Evolutionary conservation across 2,113 vertebrate genomes (phyloP).

Genomic region (Gymnogyps californianus): DNA sequence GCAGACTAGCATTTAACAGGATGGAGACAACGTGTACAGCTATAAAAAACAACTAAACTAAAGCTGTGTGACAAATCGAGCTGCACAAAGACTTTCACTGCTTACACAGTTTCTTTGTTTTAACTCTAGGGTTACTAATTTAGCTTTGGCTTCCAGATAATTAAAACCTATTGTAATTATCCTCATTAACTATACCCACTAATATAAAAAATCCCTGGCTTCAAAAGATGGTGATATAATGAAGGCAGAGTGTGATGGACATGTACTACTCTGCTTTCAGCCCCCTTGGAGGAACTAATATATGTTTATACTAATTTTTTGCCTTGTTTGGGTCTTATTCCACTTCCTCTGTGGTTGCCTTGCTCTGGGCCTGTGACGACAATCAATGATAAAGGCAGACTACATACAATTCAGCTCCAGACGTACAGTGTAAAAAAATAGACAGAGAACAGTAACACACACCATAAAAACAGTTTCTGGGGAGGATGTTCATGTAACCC

Average conservation of each 20-base stretch:
- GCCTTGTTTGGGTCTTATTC: background rate
- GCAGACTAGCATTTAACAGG: background rate
- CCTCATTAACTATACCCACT: background rate
- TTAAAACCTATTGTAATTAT: background rate
- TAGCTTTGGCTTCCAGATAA: background rate
- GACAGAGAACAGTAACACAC: background rate
- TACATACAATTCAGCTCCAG: background rate
- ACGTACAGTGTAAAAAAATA: background rate
- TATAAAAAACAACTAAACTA: background rate
- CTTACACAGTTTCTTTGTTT: background rate
- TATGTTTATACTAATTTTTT: background rate
- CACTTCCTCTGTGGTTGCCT: constrained; percentile 41
- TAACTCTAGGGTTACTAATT: background rate
- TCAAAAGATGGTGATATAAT: background rate
- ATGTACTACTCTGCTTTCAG: constrained; percentile 4
- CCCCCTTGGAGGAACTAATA: background rate
- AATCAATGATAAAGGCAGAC: background rate
- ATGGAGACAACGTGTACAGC: background rate
- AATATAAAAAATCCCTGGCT: background rate
- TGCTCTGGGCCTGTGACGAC: background rate
- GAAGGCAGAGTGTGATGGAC: background rate
- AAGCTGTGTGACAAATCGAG: background rate
- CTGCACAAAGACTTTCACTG: background rate
- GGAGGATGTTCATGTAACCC: background rate
- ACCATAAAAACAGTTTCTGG: background rate